A percentile compares a stretch with the other conserved stretches of the same genome.
Conservation (phyloP, 2,113 vertebrate species). For the Emberiza fucata region DNA sequence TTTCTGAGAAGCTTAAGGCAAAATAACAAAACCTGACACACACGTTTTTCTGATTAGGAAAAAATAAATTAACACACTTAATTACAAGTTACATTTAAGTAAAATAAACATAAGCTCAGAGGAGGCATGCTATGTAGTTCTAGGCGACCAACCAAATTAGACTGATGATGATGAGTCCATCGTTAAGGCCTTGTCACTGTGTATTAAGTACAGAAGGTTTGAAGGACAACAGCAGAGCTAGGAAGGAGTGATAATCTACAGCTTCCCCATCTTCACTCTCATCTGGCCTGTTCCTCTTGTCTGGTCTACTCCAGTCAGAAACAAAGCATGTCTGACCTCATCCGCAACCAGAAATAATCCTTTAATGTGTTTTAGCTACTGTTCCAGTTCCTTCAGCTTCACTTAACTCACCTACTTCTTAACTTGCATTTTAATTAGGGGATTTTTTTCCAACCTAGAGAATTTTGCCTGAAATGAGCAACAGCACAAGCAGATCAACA, state of each 20-base stretch:
- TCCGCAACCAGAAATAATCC: constrained; percentile 29
- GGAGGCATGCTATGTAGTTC: background rate
- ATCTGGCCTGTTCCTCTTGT: background rate
- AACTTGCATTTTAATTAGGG: constrained; percentile 38
- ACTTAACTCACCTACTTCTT: background rate
- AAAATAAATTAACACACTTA: constrained; percentile 6
- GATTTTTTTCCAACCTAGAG: constrained; percentile 11
- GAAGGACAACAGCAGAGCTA: constrained; percentile 6
- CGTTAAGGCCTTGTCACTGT: background rate
- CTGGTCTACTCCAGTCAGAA: background rate
- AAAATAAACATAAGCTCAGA: background rate
- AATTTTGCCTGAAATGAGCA: constrained; percentile 5
- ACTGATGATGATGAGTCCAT: background rate
- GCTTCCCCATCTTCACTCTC: background rate
- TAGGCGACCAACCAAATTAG: background rate
- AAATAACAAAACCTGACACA: background rate
- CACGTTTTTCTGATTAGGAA: background rate
- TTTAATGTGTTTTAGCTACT: constrained; percentile 39
- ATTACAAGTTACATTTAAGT: background rate
- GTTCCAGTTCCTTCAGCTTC: constrained; percentile 25
- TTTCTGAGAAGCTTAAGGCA: background rate
- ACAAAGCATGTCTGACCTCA: constrained; percentile 47
- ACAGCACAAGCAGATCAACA: background rate
- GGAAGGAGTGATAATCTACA: background rate
- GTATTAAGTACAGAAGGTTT: background rate